These are phyloP conservation scores for Ridgeia piscesae DNA, from an alignment of 1,140 invertebrate species.

Conservation along the genomic window DNA sequence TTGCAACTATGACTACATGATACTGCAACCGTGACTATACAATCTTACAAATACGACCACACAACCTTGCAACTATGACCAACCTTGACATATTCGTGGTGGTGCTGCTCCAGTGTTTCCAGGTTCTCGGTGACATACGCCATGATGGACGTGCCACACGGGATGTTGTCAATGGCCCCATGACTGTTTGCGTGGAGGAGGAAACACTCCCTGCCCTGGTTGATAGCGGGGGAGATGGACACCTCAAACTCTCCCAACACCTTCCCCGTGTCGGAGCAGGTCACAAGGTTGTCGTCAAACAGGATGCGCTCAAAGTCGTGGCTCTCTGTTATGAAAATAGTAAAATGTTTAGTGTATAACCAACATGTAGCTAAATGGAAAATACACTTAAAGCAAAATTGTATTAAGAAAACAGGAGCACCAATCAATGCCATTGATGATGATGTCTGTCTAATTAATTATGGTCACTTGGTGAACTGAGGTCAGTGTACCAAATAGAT, in stretches of 20 bases:
- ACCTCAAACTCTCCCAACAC: constrained; percentile 56
- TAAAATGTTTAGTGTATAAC: too few relatives aligned
- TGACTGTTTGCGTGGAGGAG: constrained; percentile 57
- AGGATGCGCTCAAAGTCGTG: constrained; percentile 50
- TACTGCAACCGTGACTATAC: background rate
- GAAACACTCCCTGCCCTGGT: constrained; percentile 49
- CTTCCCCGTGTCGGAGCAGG: constrained; percentile 53
- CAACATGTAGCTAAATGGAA: too few relatives aligned
- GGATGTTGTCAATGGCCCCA: constrained; percentile 54
- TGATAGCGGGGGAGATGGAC: constrained; percentile 43
- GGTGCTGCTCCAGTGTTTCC: constrained; percentile 56
- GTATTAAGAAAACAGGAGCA: too few relatives aligned
- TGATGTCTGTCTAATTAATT: too few relatives aligned
- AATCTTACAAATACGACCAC: background rate
- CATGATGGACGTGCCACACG: constrained; percentile 56
- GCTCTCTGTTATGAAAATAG: background rate
- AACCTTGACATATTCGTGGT: constrained; percentile 59
- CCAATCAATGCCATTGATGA: too few relatives aligned
- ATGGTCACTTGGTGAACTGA: too few relatives aligned
- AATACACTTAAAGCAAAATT: too few relatives aligned
- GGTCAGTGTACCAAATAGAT: too few relatives aligned
- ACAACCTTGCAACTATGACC: background rate
- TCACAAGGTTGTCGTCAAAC: constrained; percentile 54
- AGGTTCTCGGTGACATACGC: constrained; percentile 52
- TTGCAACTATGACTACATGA: background rate